Base-by-base conservation (phyloP, 2,113 vertebrate species). In the Engraulis encrasicolus region DNA sequence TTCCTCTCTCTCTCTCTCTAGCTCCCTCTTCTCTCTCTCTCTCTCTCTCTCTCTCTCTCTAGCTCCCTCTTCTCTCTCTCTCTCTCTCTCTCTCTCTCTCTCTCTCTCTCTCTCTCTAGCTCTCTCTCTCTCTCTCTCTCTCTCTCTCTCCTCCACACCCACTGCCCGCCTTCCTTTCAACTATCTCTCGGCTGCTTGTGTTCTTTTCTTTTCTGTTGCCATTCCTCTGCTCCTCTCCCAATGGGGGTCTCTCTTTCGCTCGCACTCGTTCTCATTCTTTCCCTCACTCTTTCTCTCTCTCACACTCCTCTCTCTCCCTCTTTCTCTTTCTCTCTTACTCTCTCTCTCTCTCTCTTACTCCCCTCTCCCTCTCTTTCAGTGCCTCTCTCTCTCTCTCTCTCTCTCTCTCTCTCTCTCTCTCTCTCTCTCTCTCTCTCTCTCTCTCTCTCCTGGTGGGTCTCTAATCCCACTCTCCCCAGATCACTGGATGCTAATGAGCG, bases 381-480 rank as follows among this genome's bases (percentile, higher is more conserved):
- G n/a, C n/a, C 45, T 77, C 50, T 74, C 80, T 83, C 79, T 84
- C 50, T 45, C 61, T 6, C 19, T 14, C 80, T 48, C 34, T 54
- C 48, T 78, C 23, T 82, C 6, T 81, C 19, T 23, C 36, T 80
- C n/a, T 84, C 18, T 37, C 49, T 85, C 50, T 80, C 20, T 54
- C 1, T 48, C 48, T 2, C 1, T 38, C 20, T 79, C 20, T 6
- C 6, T 71, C 50, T 36, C 38, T 38, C 34, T 27, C 50, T 20
- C 1, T 9, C 19, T 36, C 27, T 82, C 12, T 85, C 81, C 50
- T 81, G 50, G 66, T 74, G 66, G 66, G 66, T 74, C 66, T 74
- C 5, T 74, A 74, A 74, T 74, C 66, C 66, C 61, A 23, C 66
- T 74, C 66, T 74, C 66, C 27, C 66, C 12, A 74, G 66, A 74